Evolutionary conservation across 2,888 invertebrate genomes (phyloP).

Genomic region (Callinectes sapidus): DNA sequence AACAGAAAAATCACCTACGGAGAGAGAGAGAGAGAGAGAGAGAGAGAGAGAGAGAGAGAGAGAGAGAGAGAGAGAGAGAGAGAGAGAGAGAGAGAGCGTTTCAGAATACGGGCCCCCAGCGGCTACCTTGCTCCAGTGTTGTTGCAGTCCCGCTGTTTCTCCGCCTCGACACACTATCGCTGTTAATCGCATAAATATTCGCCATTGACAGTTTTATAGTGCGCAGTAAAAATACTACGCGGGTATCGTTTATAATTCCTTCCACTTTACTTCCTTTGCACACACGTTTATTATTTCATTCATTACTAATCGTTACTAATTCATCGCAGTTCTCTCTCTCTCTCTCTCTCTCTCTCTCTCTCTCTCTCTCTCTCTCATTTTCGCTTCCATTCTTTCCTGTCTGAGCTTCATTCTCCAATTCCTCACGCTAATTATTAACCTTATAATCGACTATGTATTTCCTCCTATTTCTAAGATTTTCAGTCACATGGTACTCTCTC

Average conservation of each 20-base stretch:
- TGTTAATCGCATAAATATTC: conserved; percentile 5
- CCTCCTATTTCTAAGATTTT: too few relatives aligned
- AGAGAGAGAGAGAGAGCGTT: too few relatives aligned
- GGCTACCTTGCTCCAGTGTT: background rate
- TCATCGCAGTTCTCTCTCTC: background rate
- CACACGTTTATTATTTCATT: background rate
- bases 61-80: too few relatives aligned
- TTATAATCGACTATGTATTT: too few relatives aligned
- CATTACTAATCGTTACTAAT: background rate
- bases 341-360: background rate
- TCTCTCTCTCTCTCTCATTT: background rate
- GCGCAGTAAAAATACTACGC: conserved; percentile 1
- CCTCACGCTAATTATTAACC: too few relatives aligned
- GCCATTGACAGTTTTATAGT: background rate
- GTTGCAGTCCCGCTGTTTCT: background rate
- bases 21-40: too few relatives aligned
- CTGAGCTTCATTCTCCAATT: too few relatives aligned
- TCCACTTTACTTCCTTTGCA: background rate
- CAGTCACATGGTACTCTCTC: background rate
- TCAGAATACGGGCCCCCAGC: background rate
- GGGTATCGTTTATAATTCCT: conserved; percentile 10
- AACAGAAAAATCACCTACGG: background rate
- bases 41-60: too few relatives aligned
- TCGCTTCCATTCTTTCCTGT: background rate
- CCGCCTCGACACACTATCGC: background rate